Evolutionary conservation across 1,140 invertebrate genomes (phyloP), one percentile per base, ranked within the genome.

Genomic region (Hyphantria cunea): DNA sequence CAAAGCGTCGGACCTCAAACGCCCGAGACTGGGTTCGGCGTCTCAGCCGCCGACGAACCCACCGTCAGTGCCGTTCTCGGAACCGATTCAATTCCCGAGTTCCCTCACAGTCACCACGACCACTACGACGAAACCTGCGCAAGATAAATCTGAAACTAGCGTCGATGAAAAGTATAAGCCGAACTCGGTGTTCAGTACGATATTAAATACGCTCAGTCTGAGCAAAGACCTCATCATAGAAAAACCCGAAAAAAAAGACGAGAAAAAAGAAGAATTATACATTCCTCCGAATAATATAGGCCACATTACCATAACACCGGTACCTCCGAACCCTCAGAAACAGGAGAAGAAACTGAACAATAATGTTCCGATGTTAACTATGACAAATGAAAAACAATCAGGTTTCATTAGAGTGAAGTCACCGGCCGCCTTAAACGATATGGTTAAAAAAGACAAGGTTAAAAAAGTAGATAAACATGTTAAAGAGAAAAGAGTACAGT

Each of bases 271-370:
- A 55, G 81, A 86, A 39, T 14, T 75, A 12, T 83, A 84, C 78
- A 76, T 84, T 69, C 78, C 79, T 41, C 74, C 87, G 0, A 89
- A 83, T 48, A 89, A 74, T 58, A 86, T 89, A 13, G 86, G 89
- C 68, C 89, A 87, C 52, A 86, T 92, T 48, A 92, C 89, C 1
- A 89, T 89, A 54, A 89, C 86, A 7, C 81, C 86, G 7, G 83
- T 89, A 15, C 64, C 59, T 3, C 65, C 45, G 7, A 66, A 67
- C 44, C 45, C 48, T n/a, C 64, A 66, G 34, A 80, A 78, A 70
- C 25, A 52, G 15, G 72, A 79, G 3, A 80, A 80, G 31, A 76
- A 78, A 70, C 32, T 53, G 0, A 34, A 55, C 6, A 68, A 74
- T 8, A 76, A 62, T 37, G 31, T 62, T 0, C 56, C 48, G 50